Evolutionary conservation across 2,113 vertebrate genomes (phyloP).

Genomic region (Neolamprologus sp.): DNA sequence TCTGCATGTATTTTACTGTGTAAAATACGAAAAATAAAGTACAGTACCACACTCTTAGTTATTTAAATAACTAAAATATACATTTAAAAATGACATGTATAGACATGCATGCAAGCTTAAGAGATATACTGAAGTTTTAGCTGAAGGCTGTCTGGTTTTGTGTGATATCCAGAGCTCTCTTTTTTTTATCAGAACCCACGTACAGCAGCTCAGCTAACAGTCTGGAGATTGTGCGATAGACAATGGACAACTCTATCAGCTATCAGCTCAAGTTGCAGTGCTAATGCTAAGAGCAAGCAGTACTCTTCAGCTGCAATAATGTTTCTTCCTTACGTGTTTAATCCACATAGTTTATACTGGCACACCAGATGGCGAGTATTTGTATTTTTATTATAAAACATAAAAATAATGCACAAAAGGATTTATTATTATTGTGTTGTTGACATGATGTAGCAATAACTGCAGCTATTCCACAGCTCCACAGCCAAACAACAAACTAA

Average conservation of each 20-base stretch:
- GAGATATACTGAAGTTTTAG: not conserved
- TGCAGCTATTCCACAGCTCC: constrained; percentile 33
- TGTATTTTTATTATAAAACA: not conserved
- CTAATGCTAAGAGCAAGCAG: not conserved
- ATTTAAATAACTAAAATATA: not conserved
- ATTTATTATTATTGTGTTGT: not conserved
- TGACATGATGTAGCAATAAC: constrained; percentile 14
- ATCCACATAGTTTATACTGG: not conserved
- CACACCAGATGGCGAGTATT: not conserved
- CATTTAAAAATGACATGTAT: not conserved
- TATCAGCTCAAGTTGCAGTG: not conserved
- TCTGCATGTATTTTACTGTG: not conserved
- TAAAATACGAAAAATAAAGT: not conserved
- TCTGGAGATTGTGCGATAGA: not conserved
- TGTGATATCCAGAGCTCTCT: not conserved
- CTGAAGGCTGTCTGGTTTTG: not conserved
- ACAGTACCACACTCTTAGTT: not conserved
- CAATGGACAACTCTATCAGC: not conserved
- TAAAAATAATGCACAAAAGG: not conserved
- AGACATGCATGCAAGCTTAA: not conserved
- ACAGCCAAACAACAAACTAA: constrained; percentile 30
- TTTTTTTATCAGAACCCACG: not conserved
- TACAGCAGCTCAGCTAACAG: not conserved
- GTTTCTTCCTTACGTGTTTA: not conserved
- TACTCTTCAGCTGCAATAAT: not conserved